Percentiles rank a stretch among this genome's conserved stretches.
These are phyloP conservation scores for Brachymystax lenok DNA, from an alignment of 2,797 vertebrate species.

Conservation along the genomic window DNA sequence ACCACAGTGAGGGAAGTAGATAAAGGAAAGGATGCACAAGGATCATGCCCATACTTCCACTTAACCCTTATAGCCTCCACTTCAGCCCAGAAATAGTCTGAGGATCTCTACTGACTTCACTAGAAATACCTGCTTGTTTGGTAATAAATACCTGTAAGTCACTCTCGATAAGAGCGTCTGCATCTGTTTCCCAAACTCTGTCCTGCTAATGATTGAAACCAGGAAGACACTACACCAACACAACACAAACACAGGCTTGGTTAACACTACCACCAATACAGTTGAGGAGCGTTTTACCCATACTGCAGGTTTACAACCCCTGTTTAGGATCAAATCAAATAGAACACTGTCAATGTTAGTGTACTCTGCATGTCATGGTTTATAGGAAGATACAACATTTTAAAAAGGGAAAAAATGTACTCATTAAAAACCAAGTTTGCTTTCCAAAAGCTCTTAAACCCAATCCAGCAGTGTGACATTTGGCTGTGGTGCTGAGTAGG, in stretches of 20 bases:
- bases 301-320: not conserved
- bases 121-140: conserved; percentile 28
- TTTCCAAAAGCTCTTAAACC: not conserved
- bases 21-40: not conserved
- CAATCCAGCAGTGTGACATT: not conserved
- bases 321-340: conserved; percentile 1
- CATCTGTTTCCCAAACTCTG: not conserved
- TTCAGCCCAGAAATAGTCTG: conserved; percentile 32
- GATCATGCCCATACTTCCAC: conserved; percentile 38
- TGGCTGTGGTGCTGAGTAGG: not conserved
- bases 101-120: conserved; percentile 21
- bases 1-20: not conserved
- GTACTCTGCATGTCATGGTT: not conserved
- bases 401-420: no score
- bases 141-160: not conserved
- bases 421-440: not conserved
- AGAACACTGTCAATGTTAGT: conserved; percentile 2
- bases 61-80: conserved; percentile 21
- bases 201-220: conserved; percentile 23
- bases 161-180: no score
- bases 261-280: conserved; percentile 29
- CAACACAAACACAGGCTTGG: conserved; percentile 9
- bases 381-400: not conserved
- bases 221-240: not conserved
- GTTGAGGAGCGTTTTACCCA: conserved; percentile 1